Evolutionary conservation across 2,888 invertebrate genomes (phyloP), one percentile per base, ranked within the genome.

Genomic region (Dryobota labecula): DNA sequence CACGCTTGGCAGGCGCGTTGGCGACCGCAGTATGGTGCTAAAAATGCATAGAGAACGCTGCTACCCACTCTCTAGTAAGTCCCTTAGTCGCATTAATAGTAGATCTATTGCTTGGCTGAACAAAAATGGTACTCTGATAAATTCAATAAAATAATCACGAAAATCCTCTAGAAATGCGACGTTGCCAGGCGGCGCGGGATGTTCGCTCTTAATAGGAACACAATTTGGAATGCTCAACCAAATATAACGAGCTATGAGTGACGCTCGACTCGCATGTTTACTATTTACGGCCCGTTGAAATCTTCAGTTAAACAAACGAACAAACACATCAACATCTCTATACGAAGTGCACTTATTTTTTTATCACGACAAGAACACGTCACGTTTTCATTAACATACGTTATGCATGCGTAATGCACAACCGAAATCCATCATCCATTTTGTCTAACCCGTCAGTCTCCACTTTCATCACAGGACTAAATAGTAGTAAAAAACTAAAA

Each of bases 401-500:
- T 67, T 58, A 70, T 63, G 41, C 76, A 77, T 71, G 53, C 80
- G 65, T 82, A 75, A 80, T 60, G 69, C 67, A 83, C 82, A 67
- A 82, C 71, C 71, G 57, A 75, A 69, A 79, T 84, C 83, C 53
- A 67, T 84, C 85, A 83, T 47, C 73, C 58, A 61, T 81, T 84
- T 79, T 79, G 78, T 77, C 78, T 70, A 84, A 82, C 82, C 84
- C 80, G 73, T 83, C 86, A 83, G 65, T 60, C 38, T 36, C 58
- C 65, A 77, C 72, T 84, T 81, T 89, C 89, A 84, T 75, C 88
- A 73, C 76, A 64, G 63, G 66, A 53, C 84, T 62, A 80, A 76
- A 83, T 72, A 82, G 72, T 67, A 79, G 77, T 83, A 89, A 89
- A 71, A 88, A 87, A 86, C 84, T 89, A 91, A 92, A 94, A 92